A percentile compares a stretch with the other conserved stretches of the same genome.
These are phyloP conservation scores for Musca domestica DNA, from an alignment of 1,140 invertebrate genomes.

Conservation along the genomic window DNA sequence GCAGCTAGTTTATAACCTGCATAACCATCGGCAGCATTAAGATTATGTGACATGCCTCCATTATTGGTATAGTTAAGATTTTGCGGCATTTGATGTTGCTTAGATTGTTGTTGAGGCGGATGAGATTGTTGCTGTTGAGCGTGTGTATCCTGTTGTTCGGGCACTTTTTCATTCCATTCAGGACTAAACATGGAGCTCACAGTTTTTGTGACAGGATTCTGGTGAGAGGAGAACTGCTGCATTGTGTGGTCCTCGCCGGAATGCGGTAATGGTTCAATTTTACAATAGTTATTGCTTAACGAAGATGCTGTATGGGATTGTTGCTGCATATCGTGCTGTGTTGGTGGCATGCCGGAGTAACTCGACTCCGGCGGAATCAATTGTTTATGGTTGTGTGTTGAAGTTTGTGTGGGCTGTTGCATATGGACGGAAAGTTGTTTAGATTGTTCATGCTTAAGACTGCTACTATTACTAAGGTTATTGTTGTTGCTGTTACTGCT, in stretches of 20 bases:
- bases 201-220: constrained; percentile 24
- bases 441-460: constrained; percentile 27
- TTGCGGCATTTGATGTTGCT: not conserved
- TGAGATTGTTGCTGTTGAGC: no score
- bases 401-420: constrained; percentile 25
- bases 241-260: constrained; percentile 14
- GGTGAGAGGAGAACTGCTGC: constrained; percentile 24
- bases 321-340: constrained; percentile 17
- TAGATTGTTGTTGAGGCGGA: not conserved
- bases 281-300: constrained; percentile 17
- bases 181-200: constrained; percentile 49
- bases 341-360: not conserved
- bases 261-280: constrained; percentile 22
- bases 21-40: not conserved
- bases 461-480: constrained; percentile 11
- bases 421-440: constrained; percentile 28
- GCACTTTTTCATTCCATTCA: constrained; percentile 47
- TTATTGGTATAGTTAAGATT: constrained; percentile 1
- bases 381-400: constrained; percentile 17
- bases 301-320: not conserved
- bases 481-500: constrained; percentile 23
- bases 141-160: constrained; percentile 28
- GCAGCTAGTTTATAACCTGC: constrained; percentile 14
- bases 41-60: constrained; percentile 13
- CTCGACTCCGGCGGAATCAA: constrained; percentile 8